Evolutionary conservation across 2,113 vertebrate species (phyloP).

Genomic region (Albula glossodonta): DNA sequence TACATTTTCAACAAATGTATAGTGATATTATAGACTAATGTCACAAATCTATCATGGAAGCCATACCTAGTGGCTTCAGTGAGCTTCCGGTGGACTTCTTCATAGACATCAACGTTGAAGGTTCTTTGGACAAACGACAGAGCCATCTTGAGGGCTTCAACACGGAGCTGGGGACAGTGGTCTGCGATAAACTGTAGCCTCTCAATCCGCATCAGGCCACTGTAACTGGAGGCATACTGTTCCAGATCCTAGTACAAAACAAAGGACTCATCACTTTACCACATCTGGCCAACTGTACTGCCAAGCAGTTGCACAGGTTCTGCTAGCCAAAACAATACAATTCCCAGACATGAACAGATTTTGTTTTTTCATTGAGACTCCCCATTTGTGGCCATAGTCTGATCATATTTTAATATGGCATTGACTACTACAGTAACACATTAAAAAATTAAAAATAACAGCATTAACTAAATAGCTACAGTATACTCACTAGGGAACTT

Average conservation of each 20-base stretch:
- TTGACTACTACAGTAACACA: neutral
- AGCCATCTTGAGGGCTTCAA: conserved; percentile 96
- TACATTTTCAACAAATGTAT: neutral
- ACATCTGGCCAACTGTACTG: neutral
- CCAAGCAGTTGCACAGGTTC: neutral
- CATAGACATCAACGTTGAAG: conserved; percentile 96
- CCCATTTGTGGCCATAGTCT: neutral
- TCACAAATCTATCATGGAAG: neutral
- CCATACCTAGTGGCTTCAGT: conserved; percentile 87
- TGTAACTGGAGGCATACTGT: conserved; percentile 95
- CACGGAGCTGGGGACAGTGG: conserved; percentile 90
- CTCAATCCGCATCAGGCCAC: conserved; percentile 93
- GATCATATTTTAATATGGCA: neutral
- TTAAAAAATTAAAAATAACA: neutral
- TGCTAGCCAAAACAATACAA: neutral
- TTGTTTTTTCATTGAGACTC: neutral
- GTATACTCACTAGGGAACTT: neutral
- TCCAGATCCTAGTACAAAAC: conserved; percentile 82
- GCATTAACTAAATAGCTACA: neutral
- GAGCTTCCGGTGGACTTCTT: conserved; percentile 94
- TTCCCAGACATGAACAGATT: neutral
- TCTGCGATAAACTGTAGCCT: conserved; percentile 96
- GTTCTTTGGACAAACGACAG: conserved; percentile 96
- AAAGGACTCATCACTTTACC: neutral
- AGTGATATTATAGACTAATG: neutral